Evolutionary conservation across 2,113 vertebrate species (phyloP), one percentile per base, ranked within the genome.

Genomic region (Protobothrops flavoviridis): DNA sequence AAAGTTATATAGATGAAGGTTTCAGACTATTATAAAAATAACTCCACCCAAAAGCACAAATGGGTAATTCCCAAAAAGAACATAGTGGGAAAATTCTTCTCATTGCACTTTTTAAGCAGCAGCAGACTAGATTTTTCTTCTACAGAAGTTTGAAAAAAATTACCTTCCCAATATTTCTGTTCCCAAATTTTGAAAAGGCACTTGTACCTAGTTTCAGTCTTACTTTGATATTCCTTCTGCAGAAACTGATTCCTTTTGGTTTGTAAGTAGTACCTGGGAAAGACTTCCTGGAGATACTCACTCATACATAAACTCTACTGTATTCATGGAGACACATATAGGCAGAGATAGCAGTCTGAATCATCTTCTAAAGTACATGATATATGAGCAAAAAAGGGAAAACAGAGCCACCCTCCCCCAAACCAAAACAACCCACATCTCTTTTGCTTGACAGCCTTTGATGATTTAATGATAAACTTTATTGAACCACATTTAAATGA

Each of bases 401-500:
- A 13, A 53, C 33, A 43, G 33, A 43, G 3, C 33, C 69, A 33
- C 15, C 15, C 5, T 39, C 15, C 15, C 69, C 7, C 39, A 81
- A 33, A 74, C 52, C 9, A 45, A 85, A 55, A 85, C 12, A 21
- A 89, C 29, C 20, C 0, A 59, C 64, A 59, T 56, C 50, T 93
- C 61, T 86, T 4, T 11, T 48, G 23, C 39, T n/a, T 7, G 2
- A 29, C 43, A 90, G 50, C 74, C 57, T 93, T 64, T 92, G 13
- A 88, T 95, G 86, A 23, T 88, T 90, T 92, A 81, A 74, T 91
- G 85, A 64, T 93, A 33, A 55, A 89, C 64, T 24, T 33, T 88
- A 85, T 90, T 91, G 81, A 93, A 45, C 61, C 61, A 26, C 15
- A 23, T 87, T 39, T 61, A 21, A 48, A 7, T 91, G 23, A 88